Conservation (phyloP, 2,113 vertebrate genomes). For the Heterocephalus glaber region DNA sequence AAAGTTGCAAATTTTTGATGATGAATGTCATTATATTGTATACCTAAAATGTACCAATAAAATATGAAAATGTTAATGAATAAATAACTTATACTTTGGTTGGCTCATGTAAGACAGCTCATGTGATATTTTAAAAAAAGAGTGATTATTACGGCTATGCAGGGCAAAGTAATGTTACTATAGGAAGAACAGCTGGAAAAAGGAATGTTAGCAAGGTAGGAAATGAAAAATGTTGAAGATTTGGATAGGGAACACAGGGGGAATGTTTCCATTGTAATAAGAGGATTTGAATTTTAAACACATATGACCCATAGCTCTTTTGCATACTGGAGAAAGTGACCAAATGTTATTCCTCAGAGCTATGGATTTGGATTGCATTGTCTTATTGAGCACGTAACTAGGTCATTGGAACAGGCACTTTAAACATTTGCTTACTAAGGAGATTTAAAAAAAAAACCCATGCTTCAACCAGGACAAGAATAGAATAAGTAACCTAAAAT, state of each 20-base stretch:
- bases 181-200: conserved; percentile 11
- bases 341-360: conserved; percentile 25
- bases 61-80: too few relatives aligned
- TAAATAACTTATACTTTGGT: too few relatives aligned
- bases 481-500: conserved; percentile 55
- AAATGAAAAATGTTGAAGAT: conserved; percentile 25
- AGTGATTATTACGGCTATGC: background rate
- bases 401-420: conserved; percentile 59
- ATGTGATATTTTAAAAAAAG: too few relatives aligned
- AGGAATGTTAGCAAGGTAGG: background rate
- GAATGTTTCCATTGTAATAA: conserved; percentile 12
- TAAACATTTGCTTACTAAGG: conserved; percentile 49
- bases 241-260: background rate
- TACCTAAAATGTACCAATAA: too few relatives aligned
- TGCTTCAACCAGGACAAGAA: conserved; percentile 39
- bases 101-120: too few relatives aligned
- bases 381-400: conserved; percentile 64
- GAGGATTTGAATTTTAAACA: conserved; percentile 46
- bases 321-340: background rate
- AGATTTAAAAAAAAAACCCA: background rate
- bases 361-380: conserved; percentile 21
- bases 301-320: conserved; percentile 21
- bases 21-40: too few relatives aligned
- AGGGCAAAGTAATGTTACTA: background rate
- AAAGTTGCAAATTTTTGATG: too few relatives aligned